Evolutionary conservation across 2,888 invertebrate genomes (phyloP), one percentile per base, ranked within the genome.

Genomic region (Amorpha juglandis): DNA sequence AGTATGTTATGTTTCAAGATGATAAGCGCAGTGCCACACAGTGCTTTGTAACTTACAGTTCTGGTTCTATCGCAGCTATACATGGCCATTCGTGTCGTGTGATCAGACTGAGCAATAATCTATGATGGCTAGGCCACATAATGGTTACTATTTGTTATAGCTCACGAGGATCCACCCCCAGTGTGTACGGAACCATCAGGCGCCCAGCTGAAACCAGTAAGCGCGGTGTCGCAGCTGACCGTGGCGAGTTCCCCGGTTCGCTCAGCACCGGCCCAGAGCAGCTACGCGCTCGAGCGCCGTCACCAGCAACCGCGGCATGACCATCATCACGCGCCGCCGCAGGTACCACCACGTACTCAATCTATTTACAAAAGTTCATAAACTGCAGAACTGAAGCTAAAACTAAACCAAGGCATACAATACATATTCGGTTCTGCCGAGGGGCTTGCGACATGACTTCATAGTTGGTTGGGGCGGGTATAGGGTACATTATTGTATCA

Each of bases 171-270:
- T 21, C 68, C 77, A 0, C 71, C 79, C 3, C 75, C 82, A 19
- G 71, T 80, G 8, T 65, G 80, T 0, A 74, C 83, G 0, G 89
- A 88, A 7, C 76, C 55, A 12, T 47, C 55, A 16, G 47, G 64
- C 2, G 64, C 64, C 2, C 64, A 64, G 72, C 81, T 92, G 73
- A 92, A 92, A 78, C 82, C 92, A 1, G 91, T 93, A 48, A 87
- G 91, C 6, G 95, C 94, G 1, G 95, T 95, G 3, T 93, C 95
- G 0, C 93, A 94, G 65, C 86, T 94, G 53, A 95, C 95, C 0
- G 95, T 93, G 1, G 95, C 95, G 74, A 95, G 95, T 70, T 91
- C 94, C n/a, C 95, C 95, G 0, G 95, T 95, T 0, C 93, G 94
- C 73, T 93, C 94, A n/a, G 95, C 94, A 67, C 94, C 94, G 0